phyloP scores from a whole-genome alignment of 2,888 invertebrate species.

The Macrosiphum euphorbiae region DNA sequence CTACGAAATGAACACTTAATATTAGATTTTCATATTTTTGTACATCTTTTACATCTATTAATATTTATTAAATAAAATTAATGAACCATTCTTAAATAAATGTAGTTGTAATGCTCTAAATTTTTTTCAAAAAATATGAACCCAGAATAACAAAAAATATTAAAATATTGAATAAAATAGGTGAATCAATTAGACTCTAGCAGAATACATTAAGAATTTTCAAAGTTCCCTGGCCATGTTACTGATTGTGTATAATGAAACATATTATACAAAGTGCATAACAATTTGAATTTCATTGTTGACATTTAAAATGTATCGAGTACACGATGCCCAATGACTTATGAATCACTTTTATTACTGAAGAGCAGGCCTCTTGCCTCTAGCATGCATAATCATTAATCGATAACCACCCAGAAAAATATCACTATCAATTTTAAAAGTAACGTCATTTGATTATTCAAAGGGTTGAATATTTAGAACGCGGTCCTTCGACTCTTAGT shows the following conservation, averaged over 20 bases:
- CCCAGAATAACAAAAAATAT: not conserved
- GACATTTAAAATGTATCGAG: not conserved
- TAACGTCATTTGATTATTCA: not conserved
- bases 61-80: not conserved
- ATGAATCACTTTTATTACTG: not conserved
- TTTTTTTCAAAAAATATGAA: not conserved
- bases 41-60: not conserved
- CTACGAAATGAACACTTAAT: not conserved
- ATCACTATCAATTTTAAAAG: not conserved
- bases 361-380: not conserved
- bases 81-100: not conserved
- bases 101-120: not conserved
- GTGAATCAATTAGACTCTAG: not conserved
- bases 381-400: not conserved
- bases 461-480: not conserved
- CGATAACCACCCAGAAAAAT: not conserved
- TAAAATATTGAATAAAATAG: not conserved
- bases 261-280: too few species aligned
- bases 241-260: too few species aligned
- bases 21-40: not conserved
- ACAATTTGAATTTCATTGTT: too few species aligned
- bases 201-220: not conserved
- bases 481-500: not conserved
- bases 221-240: too few species aligned
- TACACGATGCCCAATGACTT: not conserved